Evolutionary conservation across 1,140 invertebrate species (phyloP), one percentile per base, ranked within the genome.

Genomic region (Dinothrombium tinctorium): DNA sequence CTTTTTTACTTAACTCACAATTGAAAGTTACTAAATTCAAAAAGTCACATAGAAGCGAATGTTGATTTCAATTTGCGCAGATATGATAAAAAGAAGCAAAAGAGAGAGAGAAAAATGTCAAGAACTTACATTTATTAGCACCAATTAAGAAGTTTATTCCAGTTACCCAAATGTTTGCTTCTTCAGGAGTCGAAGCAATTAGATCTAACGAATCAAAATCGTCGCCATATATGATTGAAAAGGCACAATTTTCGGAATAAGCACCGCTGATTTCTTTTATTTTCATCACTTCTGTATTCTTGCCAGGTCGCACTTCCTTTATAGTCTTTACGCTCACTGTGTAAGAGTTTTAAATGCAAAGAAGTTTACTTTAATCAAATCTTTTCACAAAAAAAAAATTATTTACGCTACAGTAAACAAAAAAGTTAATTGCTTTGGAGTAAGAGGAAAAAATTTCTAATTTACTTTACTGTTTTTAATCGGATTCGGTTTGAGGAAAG

Each of bases 141-240:
- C 60, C 64, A 32, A 69, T 58, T 4, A 69, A 56, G 49, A 66
- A 63, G 29, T 63, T 68, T 1, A 69, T 52, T 31, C 67, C 66
- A 2, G 64, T 67, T 7, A 70, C 61, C 70, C 70, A 72, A 41
- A 72, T 68, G 48, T 69, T 71, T 7, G 71, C 68, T 51, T 72
- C 69, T 46, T 70, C 68, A 7, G 67, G 58, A 19, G 62, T 60
- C 33, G 62, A 57, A 11, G 71, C 70, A 36, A 72, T 63, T 36
- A 72, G 53, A 54, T 72, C 69, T 33, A 72, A 55, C 19, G 64
- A 64, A 33, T 69, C 65, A 54, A 65, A 72, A 26, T 64, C 59
- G 28, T 69, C 66, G 11, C 68, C 69, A 48, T 69, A 69, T 29
- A 73, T 62, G 28, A 72, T 66, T 24, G 69, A 69, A 51, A 72